Conservation (phyloP, 2,113 vertebrate genomes). For the Rhinolophus ferrumequinum region DNA sequence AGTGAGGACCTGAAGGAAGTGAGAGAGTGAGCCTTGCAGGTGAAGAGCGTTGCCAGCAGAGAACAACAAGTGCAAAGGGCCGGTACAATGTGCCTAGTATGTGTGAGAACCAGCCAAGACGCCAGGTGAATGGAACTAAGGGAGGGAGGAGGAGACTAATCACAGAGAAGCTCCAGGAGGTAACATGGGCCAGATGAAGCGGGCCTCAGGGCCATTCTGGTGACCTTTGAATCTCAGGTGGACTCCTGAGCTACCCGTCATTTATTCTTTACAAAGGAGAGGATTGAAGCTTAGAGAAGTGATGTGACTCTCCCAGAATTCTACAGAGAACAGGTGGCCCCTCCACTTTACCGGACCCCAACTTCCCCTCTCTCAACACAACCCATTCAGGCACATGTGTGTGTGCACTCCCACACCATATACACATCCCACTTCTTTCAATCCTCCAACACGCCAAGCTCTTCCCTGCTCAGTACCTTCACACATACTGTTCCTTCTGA, state of each 20-base stretch:
- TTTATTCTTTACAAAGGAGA: not conserved
- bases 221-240: not conserved
- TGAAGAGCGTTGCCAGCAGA: not conserved
- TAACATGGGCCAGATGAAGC: not conserved
- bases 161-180: not conserved
- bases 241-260: not conserved
- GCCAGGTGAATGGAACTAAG: not conserved
- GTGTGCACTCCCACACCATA: too few relatives aligned
- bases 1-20: not conserved
- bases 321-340: not conserved
- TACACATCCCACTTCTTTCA: not conserved
- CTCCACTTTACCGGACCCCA: not conserved
- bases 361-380: not conserved
- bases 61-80: not conserved
- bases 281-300: not conserved
- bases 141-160: not conserved
- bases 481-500: not conserved
- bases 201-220: rapidly evolving
- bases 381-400: too few relatives aligned
- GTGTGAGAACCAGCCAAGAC: not conserved
- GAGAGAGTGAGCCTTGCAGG: not conserved
- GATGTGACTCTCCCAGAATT: not conserved
- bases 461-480: not conserved
- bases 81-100: too few relatives aligned
- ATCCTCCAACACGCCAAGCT: not conserved